Evolutionary conservation across 2,888 invertebrate genomes (phyloP).

Genomic region (Mythimna pallens): DNA sequence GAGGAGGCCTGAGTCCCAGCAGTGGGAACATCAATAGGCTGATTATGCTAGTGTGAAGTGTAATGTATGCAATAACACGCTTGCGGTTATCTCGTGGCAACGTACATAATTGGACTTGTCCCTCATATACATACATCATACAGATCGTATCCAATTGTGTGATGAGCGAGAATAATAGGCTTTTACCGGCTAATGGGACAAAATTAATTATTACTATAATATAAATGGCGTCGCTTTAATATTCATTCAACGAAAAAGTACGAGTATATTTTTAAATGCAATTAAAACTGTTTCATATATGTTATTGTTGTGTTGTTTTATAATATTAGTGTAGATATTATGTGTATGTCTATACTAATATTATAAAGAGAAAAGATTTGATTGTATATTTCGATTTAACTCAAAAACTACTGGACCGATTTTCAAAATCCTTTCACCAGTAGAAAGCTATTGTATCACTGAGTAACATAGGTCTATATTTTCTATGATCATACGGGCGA

Average conservation of each 20-base stretch:
- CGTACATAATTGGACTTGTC: not conserved
- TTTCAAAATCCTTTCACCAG: too few species aligned
- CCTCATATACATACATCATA: not conserved
- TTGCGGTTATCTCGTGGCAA: slow-evolving; percentile 12
- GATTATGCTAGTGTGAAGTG: not conserved
- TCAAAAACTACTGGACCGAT: too few species aligned
- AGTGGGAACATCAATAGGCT: too few species aligned
- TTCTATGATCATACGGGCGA: too few species aligned
- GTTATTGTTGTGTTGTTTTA: too few species aligned
- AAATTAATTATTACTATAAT: slow-evolving; percentile 20
- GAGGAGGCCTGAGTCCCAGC: too few species aligned
- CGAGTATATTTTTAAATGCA: not conserved
- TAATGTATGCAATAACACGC: slow-evolving; percentile 9
- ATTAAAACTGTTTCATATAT: not conserved
- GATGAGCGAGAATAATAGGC: slow-evolving; percentile 10
- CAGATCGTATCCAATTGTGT: slow-evolving; percentile 1
- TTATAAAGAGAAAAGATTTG: too few species aligned
- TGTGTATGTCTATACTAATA: too few species aligned
- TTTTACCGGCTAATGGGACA: slow-evolving; percentile 11
- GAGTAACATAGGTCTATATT: too few species aligned
- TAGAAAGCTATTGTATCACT: too few species aligned
- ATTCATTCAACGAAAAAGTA: not conserved
- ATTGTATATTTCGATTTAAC: too few species aligned
- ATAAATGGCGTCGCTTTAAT: slow-evolving; percentile 5
- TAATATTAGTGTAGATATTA: too few species aligned